Base-by-base conservation (phyloP, 2,888 invertebrate genomes). In the Micoletzkya japonica region DNA sequence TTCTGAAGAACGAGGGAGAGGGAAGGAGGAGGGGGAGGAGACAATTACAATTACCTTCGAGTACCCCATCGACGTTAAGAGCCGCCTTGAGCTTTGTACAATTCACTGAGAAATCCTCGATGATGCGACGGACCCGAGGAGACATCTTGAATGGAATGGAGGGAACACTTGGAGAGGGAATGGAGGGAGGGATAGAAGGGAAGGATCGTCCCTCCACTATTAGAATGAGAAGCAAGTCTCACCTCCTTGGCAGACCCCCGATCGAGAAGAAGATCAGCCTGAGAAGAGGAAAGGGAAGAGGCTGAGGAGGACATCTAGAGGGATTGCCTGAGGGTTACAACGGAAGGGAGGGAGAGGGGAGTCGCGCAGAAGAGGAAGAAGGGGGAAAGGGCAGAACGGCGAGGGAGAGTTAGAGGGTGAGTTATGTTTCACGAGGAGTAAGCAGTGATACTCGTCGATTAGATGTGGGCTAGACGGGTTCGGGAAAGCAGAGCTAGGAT, bases 41-140 rank as follows among this genome's bases (percentile, higher is more conserved):
- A 24, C 34, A 30, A 17, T 34, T 36, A 37, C 28, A 26, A 30
- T 10, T 10, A 66, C 64, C 64, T 50, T 66, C 64, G 7, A 54
- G 36, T 26, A 24, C 36, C 4, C 14, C 26, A 32, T 76, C 73
- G 34, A 74, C 49, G 60, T 81, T 80, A 37, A 83, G 73, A 7
- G 81, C 76, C 24, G 73, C 67, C 26, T 81, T 72, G 4, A 83
- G 77, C 0, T 78, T 72, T 59, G 75, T 74, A 20, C 64, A 66
- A 54, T 52, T 66, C 7, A 66, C 76, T 4, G 81, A 81, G 70
- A 83, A 83, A 24, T 76, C 72, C 70, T 83, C 83, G 37, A 83
- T 80, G 72, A 82, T 82, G 14, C 74, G 70, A 26, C 83, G 76
- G 59, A 83, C 73, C n/a, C 77, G 73, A 49, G 79, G 72, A 32